Base-by-base conservation (phyloP, 1,140 invertebrate species). In the Drosophila santomea region DNA sequence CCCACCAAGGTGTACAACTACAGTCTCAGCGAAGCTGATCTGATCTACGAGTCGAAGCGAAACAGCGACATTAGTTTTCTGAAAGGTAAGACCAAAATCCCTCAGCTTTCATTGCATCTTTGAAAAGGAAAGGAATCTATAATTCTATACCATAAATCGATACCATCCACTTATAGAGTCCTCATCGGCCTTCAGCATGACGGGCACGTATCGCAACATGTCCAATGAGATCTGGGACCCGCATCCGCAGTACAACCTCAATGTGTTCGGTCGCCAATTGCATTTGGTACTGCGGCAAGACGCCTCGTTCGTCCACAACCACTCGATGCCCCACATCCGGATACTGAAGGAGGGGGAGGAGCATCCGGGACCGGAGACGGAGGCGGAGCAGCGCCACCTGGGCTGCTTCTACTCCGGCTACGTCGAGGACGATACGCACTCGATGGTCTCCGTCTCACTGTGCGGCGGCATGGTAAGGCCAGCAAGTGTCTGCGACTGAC, bases 371-470 rank as follows among this genome's bases (percentile, higher is more conserved):
- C 28, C 25, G 35, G 67, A 71, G 14, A 90, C 93, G 66, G 92
- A 92, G 5, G 25, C 38, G 61, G 45, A 52, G 12, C 64, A 66
- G 61, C 92, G 93, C 23, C 93, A 93, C 73, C 92, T 93, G 73
- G 94, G 94, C 14, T 97, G 96, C 90, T 96, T 95, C 86, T 97
- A 96, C 88, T 95, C 93, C 25, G 96, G 96, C 51, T 92, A 92
- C 57, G 94, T 97, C 11, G 91, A 94, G 51, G 95, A 94, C n/a
- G 95, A 96, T 91, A 91, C 93, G 20, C 88, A 93, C 62, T 96
- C 95, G 10, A 92, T 92, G 28, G 95, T 96, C 20, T 94, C 95
- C 23, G 95, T 97, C 72, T 96, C 94, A 66, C 93, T 96, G 44
- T 97, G 96, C 91, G 94, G 96, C 80, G 96, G 96, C 92, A 96